These are phyloP conservation scores for Pachyuromys duprasi DNA, from an alignment of 2,797 vertebrate species.

Conservation along the genomic window DNA sequence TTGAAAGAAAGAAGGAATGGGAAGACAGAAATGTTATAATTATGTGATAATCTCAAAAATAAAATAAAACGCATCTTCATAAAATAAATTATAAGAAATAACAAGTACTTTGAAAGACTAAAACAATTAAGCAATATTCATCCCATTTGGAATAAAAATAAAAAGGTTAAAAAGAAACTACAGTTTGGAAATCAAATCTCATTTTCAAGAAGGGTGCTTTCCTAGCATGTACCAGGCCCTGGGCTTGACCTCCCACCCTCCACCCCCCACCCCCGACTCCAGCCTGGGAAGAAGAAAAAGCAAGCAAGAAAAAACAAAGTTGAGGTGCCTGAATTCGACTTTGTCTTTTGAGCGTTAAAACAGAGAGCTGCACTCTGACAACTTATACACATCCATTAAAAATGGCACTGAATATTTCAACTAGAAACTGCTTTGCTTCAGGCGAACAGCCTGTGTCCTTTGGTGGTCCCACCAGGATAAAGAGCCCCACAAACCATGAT, in stretches of 20 bases:
- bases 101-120: conserved; percentile 18
- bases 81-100: neutral
- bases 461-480: neutral
- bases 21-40: neutral
- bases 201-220: neutral
- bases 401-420: neutral
- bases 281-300: neutral
- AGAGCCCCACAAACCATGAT: neutral
- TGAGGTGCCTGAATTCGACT: neutral
- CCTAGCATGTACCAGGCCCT: neutral
- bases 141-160: conserved; percentile 44
- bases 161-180: neutral
- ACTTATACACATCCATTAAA: neutral
- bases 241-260: neutral
- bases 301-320: neutral
- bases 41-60: neutral
- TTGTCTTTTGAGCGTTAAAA: conserved; percentile 48
- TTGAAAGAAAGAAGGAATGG: neutral
- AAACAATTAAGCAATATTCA: neutral
- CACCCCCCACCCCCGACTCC: too few relatives aligned
- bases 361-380: neutral
- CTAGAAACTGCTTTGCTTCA: neutral
- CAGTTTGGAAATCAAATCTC: conserved; percentile 6
- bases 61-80: neutral
- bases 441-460: neutral